Percentiles rank a stretch among this genome's conserved stretches.
These are phyloP conservation scores for Aegithalos caudatus DNA, from an alignment of 2,113 vertebrate genomes.

Conservation along the genomic window DNA sequence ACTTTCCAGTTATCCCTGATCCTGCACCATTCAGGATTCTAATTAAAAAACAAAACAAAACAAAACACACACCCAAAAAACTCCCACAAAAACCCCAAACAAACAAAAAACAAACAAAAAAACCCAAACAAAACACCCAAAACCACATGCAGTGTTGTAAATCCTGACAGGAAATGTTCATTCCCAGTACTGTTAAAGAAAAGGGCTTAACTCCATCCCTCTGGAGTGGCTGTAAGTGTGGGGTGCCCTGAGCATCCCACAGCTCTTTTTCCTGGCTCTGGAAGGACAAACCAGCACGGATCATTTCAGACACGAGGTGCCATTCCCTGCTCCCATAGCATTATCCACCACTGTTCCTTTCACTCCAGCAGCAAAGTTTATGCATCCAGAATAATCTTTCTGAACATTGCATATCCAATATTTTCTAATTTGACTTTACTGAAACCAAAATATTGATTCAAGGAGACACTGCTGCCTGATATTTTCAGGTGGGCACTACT, in stretches of 20 bases:
- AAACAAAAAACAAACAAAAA: too few relatives aligned
- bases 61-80: too few relatives aligned
- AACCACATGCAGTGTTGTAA: background rate
- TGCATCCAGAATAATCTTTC: background rate
- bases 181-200: background rate
- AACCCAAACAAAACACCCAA: background rate
- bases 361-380: background rate
- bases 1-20: background rate
- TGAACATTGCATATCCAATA: background rate
- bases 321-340: background rate
- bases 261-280: background rate
- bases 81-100: too few relatives aligned
- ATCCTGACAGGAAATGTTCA: background rate
- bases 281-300: background rate
- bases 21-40: background rate
- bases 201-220: background rate
- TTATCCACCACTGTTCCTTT: background rate
- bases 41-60: background rate
- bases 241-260: background rate
- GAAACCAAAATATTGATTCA: background rate
- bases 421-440: background rate
- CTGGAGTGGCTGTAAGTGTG: rapidly evolving
- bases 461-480: background rate
- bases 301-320: background rate
- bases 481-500: background rate